Evolutionary conservation across 2,797 vertebrate species (phyloP).

Genomic region (Catamblyrhynchus diadema): DNA sequence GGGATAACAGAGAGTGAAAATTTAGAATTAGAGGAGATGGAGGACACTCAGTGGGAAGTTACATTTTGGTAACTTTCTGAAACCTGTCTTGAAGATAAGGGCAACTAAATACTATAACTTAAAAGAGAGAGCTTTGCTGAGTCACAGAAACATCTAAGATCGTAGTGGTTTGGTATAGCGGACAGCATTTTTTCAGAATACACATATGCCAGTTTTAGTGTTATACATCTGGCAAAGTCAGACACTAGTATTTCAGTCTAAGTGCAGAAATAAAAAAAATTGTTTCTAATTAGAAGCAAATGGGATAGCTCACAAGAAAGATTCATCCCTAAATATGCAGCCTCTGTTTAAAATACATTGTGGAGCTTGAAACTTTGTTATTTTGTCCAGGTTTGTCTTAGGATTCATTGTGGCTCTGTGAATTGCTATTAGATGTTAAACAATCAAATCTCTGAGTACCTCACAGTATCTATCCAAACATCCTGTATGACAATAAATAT

Average conservation of each 20-base stretch:
- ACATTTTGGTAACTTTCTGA: not conserved
- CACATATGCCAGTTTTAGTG: not conserved
- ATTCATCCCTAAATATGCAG: not conserved
- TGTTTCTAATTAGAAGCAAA: not conserved
- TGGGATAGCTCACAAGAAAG: not conserved
- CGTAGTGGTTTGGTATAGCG: not conserved
- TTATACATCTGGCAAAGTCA: not conserved
- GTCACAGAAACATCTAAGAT: not conserved
- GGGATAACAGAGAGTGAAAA: not conserved
- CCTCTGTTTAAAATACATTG: not conserved
- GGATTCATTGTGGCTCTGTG: not conserved
- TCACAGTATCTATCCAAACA: not conserved
- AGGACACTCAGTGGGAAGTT: not conserved
- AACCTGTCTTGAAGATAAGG: not conserved
- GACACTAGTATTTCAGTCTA: not conserved
- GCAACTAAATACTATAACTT: not conserved
- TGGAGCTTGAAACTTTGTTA: not conserved
- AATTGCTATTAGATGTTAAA: not conserved
- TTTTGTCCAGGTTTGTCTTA: not conserved
- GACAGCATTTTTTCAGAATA: not conserved
- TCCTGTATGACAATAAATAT: not conserved
- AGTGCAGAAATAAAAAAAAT: not conserved
- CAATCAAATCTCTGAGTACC: not conserved
- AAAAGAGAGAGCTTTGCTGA: not conserved
- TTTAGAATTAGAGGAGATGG: not conserved